A percentile compares a stretch with the other conserved stretches of the same genome.
Evolutionary conservation across 2,113 vertebrate species (phyloP).

Genomic region (Mus spicilegus): DNA sequence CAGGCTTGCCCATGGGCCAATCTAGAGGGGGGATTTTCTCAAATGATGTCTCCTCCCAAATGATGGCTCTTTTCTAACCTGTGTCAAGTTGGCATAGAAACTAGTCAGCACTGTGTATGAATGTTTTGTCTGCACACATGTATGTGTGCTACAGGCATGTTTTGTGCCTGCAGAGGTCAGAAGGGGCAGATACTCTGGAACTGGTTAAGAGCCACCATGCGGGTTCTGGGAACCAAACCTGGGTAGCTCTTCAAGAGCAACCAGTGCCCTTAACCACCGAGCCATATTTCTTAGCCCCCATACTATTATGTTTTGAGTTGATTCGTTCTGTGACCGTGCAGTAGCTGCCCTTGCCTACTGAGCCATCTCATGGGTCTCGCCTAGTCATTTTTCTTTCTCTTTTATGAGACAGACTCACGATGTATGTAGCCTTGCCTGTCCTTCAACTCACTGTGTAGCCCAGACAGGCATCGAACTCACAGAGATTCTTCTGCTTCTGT

Average conservation of each 20-base stretch:
- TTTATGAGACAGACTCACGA: not conserved
- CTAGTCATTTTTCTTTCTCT: not conserved
- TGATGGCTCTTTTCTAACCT: not conserved
- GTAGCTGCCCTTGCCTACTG: not conserved
- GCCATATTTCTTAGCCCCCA: not conserved
- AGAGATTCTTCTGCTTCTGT: not conserved
- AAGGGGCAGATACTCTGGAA: not conserved
- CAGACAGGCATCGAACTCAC: not conserved
- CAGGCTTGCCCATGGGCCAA: not conserved
- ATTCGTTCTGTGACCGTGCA: not conserved
- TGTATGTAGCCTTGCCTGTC: not conserved
- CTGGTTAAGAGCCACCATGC: not conserved
- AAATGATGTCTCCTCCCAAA: not conserved
- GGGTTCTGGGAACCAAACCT: not conserved
- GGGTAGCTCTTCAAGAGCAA: not conserved
- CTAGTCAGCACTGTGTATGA: not conserved
- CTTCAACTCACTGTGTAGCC: not conserved
- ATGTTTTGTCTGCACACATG: not conserved
- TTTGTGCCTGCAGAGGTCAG: not conserved
- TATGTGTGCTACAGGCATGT: not conserved
- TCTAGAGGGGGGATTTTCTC: not conserved
- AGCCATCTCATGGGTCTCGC: not conserved
- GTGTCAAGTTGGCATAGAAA: not conserved
- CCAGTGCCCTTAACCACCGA: not conserved
- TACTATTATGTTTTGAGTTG: not conserved